Conservation (phyloP, 1,140 invertebrate species). For the Drosophila biarmipes region DNA sequence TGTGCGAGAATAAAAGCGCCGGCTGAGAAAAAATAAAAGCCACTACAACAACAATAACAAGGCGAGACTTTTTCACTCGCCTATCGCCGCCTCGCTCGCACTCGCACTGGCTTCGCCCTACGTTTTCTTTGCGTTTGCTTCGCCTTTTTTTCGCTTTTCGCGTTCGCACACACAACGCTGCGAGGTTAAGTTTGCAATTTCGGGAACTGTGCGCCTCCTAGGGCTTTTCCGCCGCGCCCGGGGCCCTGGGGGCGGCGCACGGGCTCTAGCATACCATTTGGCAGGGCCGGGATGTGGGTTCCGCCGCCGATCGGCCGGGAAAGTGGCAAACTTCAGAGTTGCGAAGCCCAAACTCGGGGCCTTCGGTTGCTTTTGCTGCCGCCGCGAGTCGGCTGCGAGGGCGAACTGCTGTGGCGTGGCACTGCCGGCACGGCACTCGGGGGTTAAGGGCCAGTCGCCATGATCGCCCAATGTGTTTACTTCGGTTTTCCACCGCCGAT, state of each 20-base stretch:
- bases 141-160: slow-evolving; percentile 21
- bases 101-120: slow-evolving; percentile 51
- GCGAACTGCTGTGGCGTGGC: not conserved
- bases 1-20: slow-evolving; percentile 27
- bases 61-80: slow-evolving; percentile 54
- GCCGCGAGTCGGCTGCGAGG: not conserved
- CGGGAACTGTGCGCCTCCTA: slow-evolving; percentile 31
- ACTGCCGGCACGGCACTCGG: slow-evolving; percentile 9
- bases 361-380: not conserved
- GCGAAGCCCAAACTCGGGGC: not conserved
- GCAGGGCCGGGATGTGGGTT: not conserved
- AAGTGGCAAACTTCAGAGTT: not conserved
- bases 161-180: slow-evolving; percentile 63
- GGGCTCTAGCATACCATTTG: not conserved
- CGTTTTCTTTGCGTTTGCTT: slow-evolving; percentile 4
- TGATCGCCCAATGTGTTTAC: slow-evolving; percentile 30
- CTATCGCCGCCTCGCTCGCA: slow-evolving; percentile 38
- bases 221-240: slow-evolving; percentile 15
- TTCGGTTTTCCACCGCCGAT: slow-evolving; percentile 35
- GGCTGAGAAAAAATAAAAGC: slow-evolving; percentile 21
- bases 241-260: not conserved
- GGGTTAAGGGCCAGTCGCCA: slow-evolving; percentile 28
- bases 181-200: slow-evolving; percentile 74
- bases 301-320: slow-evolving; percentile 1
- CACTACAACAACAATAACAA: slow-evolving; percentile 29